These are phyloP conservation scores for Myzus persicae DNA, from an alignment of 1,140 invertebrate species.

Conservation along the genomic window DNA sequence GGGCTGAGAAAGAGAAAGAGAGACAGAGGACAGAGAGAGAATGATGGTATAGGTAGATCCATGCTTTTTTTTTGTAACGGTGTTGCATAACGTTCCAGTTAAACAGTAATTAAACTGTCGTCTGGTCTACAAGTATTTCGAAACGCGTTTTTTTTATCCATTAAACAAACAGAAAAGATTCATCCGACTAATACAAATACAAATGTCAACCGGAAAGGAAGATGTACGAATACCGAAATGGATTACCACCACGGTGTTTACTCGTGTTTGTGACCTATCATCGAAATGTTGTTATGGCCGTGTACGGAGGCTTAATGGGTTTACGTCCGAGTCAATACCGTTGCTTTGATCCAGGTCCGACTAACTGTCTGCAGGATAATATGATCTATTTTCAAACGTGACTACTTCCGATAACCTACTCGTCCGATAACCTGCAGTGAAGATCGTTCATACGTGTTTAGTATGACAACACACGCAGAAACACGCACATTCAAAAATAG, in stretches of 20 bases:
- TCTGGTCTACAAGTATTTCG: not conserved
- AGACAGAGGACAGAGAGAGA: not conserved
- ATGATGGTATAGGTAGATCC: not conserved
- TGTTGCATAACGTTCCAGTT: constrained; percentile 20
- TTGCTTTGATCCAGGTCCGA: constrained; percentile 10
- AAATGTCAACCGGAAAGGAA: constrained; percentile 22
- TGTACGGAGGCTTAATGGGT: not conserved
- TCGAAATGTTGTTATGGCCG: not conserved
- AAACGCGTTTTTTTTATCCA: constrained; percentile 1
- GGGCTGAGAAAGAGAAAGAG: not conserved
- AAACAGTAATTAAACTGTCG: constrained; percentile 32
- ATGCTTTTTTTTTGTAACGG: not conserved
- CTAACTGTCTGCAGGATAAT: not conserved
- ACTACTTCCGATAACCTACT: not conserved
- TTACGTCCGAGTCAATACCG: not conserved
- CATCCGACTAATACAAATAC: not conserved
- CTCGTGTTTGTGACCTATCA: constrained; percentile 19
- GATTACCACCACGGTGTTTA: not conserved
- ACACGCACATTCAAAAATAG: too few species aligned
- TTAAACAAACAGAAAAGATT: not conserved
- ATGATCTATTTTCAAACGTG: not conserved
- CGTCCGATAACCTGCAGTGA: not conserved
- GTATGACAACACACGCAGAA: not conserved
- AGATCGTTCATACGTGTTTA: not conserved
- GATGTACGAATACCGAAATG: constrained; percentile 23